These are phyloP conservation scores for Nomada ruficornis DNA, from an alignment of 2,888 invertebrate genomes.

Conservation along the genomic window DNA sequence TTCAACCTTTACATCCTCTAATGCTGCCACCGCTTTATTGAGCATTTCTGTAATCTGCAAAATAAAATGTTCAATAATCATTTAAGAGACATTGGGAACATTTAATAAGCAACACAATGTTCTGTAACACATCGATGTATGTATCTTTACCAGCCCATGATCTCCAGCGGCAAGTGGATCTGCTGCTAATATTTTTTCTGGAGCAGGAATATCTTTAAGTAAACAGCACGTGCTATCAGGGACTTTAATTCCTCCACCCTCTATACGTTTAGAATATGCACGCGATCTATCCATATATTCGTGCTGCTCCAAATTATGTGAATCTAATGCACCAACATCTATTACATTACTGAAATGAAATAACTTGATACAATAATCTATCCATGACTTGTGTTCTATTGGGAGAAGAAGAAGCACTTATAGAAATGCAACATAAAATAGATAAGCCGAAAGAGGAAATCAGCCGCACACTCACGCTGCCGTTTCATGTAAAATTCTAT, in stretches of 20 bases:
- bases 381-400: not conserved
- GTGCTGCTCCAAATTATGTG: constrained; percentile 94
- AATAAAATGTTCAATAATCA: constrained; percentile 62
- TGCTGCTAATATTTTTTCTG: constrained; percentile 88
- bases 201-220: constrained; percentile 90
- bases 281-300: constrained; percentile 90
- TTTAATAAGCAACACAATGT: not conserved
- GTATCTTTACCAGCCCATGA: constrained; percentile 88
- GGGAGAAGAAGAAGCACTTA: constrained; percentile 14
- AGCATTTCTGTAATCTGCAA: constrained; percentile 90
- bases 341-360: constrained; percentile 91
- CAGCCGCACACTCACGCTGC: constrained; percentile 89
- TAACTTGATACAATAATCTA: too few species aligned
- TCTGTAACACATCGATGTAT: not conserved
- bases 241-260: constrained; percentile 83
- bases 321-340: constrained; percentile 96
- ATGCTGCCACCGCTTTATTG: constrained; percentile 89
- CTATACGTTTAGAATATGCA: constrained; percentile 82
- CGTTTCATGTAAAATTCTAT: constrained; percentile 94
- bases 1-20: constrained; percentile 92
- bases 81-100: constrained; percentile 9
- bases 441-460: constrained; percentile 58
- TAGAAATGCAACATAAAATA: constrained; percentile 34
- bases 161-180: constrained; percentile 88
- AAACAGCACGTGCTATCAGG: constrained; percentile 85